Evolutionary conservation across 2,113 vertebrate genomes (phyloP).

Genomic region (Microcebus jonahi): DNA sequence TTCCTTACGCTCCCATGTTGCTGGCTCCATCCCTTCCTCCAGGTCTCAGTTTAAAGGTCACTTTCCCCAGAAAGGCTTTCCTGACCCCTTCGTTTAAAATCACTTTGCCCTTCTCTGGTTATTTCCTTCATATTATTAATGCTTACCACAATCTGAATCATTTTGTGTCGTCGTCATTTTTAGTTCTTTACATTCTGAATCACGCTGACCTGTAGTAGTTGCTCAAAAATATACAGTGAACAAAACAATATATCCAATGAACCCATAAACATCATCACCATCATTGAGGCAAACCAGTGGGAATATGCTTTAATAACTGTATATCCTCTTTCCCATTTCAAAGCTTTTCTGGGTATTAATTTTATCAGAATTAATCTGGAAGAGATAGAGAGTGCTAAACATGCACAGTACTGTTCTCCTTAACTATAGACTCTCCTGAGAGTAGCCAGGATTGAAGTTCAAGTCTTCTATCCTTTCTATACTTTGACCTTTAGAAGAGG

Average conservation of each 20-base stretch:
- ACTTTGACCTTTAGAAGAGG: not conserved
- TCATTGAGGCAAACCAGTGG: not conserved
- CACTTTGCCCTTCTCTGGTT: not conserved
- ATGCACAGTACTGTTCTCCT: not conserved
- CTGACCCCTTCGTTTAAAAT: not conserved
- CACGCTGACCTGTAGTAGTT: not conserved
- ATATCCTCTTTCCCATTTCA: not conserved
- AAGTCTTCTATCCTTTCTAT: not conserved
- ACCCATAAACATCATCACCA: not conserved
- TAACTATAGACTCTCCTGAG: not conserved
- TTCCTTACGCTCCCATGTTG: not conserved
- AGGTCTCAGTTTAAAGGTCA: not conserved
- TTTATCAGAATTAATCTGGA: not conserved
- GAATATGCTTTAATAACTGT: not conserved
- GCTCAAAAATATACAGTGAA: not conserved
- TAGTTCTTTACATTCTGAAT: constrained; percentile 8
- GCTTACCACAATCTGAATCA: not conserved
- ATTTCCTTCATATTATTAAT: not conserved
- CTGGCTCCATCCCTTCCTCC: not conserved
- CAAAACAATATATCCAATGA: not conserved
- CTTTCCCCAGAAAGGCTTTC: not conserved
- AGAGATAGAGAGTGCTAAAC: not conserved
- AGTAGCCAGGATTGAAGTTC: not conserved
- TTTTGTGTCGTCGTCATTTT: not conserved
- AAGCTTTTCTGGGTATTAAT: not conserved